A percentile compares a stretch with the other conserved stretches of the same genome.
These are phyloP conservation scores for Loripinus fragilis DNA, from an alignment of 2,888 invertebrate species.

Conservation along the genomic window DNA sequence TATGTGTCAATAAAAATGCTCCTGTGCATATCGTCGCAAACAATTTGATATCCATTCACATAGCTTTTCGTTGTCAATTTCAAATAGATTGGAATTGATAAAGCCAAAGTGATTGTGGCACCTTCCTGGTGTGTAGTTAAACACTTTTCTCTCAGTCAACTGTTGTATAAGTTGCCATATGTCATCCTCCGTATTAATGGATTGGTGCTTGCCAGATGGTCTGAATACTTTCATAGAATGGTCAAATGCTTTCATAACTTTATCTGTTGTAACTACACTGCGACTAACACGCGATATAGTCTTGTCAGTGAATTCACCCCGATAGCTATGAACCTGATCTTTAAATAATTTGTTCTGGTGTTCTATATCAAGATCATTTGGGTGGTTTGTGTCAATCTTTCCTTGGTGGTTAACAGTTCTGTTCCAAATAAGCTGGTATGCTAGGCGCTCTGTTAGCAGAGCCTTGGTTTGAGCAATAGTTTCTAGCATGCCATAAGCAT, in stretches of 20 bases:
- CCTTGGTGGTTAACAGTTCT: slow-evolving; percentile 51
- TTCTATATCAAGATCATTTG: slow-evolving; percentile 53
- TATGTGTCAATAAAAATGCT: slow-evolving; percentile 8
- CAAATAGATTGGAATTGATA: slow-evolving; percentile 2
- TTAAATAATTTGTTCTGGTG: slow-evolving; percentile 50
- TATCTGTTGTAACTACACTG: slow-evolving; percentile 8
- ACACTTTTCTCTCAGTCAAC: background rate
- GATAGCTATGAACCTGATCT: slow-evolving; percentile 43
- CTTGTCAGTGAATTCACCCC: slow-evolving; percentile 47
- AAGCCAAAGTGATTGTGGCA: background rate
- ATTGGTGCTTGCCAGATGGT: slow-evolving; percentile 31
- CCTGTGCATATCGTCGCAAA: background rate
- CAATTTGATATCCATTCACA: background rate
- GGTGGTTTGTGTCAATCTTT: slow-evolving; percentile 43
- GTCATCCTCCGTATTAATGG: slow-evolving; percentile 12
- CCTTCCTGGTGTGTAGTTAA: slow-evolving; percentile 11
- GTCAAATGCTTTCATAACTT: slow-evolving; percentile 9
- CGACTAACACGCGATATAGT: slow-evolving; percentile 40
- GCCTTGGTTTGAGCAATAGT: slow-evolving; percentile 39
- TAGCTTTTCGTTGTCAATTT: background rate
- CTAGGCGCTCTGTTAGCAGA: slow-evolving; percentile 34
- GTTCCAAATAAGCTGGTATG: slow-evolving; percentile 47
- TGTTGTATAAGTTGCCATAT: background rate
- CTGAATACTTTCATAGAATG: slow-evolving; percentile 14
- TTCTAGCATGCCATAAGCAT: slow-evolving; percentile 50